Percentiles rank a stretch among this genome's conserved stretches.
Evolutionary conservation across 1,140 invertebrate genomes (phyloP).

Genomic region (Penaeus japonicus): DNA sequence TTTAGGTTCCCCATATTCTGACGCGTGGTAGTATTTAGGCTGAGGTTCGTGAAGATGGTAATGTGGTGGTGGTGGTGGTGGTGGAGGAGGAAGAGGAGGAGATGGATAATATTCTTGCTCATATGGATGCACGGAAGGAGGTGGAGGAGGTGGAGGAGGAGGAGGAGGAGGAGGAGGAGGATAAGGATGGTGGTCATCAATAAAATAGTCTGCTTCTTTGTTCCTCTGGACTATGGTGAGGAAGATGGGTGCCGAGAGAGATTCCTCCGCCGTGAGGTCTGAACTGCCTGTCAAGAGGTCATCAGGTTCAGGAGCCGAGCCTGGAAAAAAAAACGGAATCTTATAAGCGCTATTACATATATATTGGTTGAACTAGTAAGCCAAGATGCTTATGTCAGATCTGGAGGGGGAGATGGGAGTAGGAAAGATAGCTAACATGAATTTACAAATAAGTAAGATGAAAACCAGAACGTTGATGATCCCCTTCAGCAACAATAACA

Average conservation of each 20-base stretch:
- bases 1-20: neutral
- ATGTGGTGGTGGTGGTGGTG: neutral
- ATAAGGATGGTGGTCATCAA: slow-evolving; percentile 20
- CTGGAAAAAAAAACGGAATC: no score
- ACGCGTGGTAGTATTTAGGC: neutral
- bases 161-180: neutral
- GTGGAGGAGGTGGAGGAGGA: slow-evolving; percentile 6
- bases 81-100: slow-evolving; percentile 26
- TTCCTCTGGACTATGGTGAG: slow-evolving; percentile 42
- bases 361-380: no score
- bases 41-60: neutral
- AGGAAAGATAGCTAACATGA: no score
- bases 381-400: no score
- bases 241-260: slow-evolving; percentile 31
- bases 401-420: no score
- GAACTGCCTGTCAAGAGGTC: neutral
- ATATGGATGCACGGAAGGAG: neutral
- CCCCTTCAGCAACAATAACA: no score
- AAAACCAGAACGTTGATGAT: no score
- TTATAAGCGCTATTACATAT: no score
- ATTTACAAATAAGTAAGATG: no score
- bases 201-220: slow-evolving; percentile 27
- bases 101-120: neutral
- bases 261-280: slow-evolving; percentile 26
- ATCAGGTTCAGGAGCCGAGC: no score